Evolutionary conservation across 2,113 vertebrate species (phyloP), one percentile per base, ranked within the genome.

Genomic region (Prionailurus bengalensis): DNA sequence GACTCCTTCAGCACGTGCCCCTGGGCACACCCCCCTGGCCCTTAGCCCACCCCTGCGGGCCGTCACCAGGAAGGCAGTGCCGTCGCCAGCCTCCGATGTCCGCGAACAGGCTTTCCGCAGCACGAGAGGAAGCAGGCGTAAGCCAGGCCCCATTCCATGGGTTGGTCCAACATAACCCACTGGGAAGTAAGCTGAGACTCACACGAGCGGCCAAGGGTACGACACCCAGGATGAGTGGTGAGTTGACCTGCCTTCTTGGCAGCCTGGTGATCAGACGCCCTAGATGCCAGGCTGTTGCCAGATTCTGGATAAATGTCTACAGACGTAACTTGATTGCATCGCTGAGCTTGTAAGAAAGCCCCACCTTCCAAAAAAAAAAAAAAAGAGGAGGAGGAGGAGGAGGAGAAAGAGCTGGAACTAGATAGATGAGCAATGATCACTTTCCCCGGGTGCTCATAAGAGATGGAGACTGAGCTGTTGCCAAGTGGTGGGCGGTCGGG

Each of bases 271-370:
- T 2, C 23, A 27, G 27, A 17, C 2, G 1, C 21, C 33, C 23
- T 6, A 5, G 27, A 17, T 0, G 21, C 27, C 33, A 1, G 10
- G 2, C 33, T 0, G 4, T 8, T 1, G 2, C 55, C 33, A 4
- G 27, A 1, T 4, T 39, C 29, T 0, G 1, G 17, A 1, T 39
- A 12, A 5, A 42, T 10, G 16, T 92, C 36, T 25, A 17, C 25
- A 19, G n/a, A 16, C 5, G 2, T 12, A 9, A 15, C n/a, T 1
- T 5, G 0, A 19, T 3, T 0, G 16, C 39, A 2, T 2, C 5
- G 51, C 61, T 45, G 48, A 31, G 39, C 29, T 80, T 58, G 1
- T 61, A 29, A 31, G 71, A 21, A 86, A 68, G 45, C 5, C 31
- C 10, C 9, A 29, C 42, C 36, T 66, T 55, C 25, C n/a, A 31